Base-by-base conservation (phyloP, 2,888 invertebrate species). In the Pristionchus exspectatus region DNA sequence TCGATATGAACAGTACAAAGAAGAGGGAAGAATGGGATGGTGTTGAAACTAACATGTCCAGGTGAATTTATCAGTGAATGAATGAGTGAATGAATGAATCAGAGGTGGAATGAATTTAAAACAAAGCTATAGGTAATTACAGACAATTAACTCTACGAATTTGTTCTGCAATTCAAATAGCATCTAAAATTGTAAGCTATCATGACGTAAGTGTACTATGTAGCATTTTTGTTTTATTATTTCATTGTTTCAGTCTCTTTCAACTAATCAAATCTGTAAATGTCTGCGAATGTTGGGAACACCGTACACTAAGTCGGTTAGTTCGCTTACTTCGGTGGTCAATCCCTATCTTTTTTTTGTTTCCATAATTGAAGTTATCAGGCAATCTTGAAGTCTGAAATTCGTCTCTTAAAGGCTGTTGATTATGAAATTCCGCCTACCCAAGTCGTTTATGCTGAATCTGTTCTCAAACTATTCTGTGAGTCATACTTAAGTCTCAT, bases 111-210 rank as follows among this genome's bases (percentile, higher is more conserved):
- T 30, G 44, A 50, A 50, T 50, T 1, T 7, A 50, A 50, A 27
- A 69, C 7, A 27, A 69, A 24, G 18, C 21, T 27, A 69, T 69
- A 27, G 30, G 2, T 74, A 33, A 38, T 27, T 91, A 91, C 89
- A 94, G 95, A 74, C 96, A 96, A 92, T 90, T 95, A 2, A 92
- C 95, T 5, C 93, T 96, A 2, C 92, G 96, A 56, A 92, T 95
- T 0, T 92, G 95, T 9, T 95, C 95, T 5, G 95, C 95, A 91
- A 95, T 96, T 90, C 96, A 96, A 90, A 95, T 96, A 74, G 95
- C 96, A 88, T 95, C 95, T 91, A 96, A 96, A 92, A 92, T 95
- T 21, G 95, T 95, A 44, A 95, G 95, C 50, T 95, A 95, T 91
- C 95, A 95, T 89, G 95, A 94, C 92, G 95, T 95, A 92, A 90